Percentiles rank a stretch among this genome's conserved stretches.
phyloP scores from a whole-genome alignment of 2,888 invertebrate species.

The Diarsia dahlii region DNA sequence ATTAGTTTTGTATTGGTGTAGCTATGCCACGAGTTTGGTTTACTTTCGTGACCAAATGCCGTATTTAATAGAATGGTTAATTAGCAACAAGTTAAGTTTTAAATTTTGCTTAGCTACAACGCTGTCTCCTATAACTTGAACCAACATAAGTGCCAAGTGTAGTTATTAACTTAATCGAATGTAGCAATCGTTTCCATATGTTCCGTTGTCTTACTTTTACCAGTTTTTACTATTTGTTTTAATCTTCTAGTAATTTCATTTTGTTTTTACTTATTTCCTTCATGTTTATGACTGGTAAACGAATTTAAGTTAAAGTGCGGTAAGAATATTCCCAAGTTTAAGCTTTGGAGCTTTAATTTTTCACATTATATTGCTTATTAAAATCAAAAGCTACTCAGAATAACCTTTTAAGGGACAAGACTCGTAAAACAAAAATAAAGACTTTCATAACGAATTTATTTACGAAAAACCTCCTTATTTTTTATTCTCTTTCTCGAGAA shows the following conservation, averaged over 20 bases:
- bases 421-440: conserved; percentile 38
- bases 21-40: conserved; percentile 22
- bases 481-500: conserved; percentile 41
- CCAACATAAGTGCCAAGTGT: conserved; percentile 68
- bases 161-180: conserved; percentile 78
- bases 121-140: conserved; percentile 56
- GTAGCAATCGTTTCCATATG: conserved; percentile 77
- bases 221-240: conserved; percentile 56
- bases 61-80: background rate
- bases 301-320: background rate
- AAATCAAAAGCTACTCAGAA: conserved; percentile 4
- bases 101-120: background rate
- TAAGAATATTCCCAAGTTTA: background rate
- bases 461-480: conserved; percentile 44
- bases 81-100: background rate
- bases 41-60: background rate
- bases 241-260: conserved; percentile 12
- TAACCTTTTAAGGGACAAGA: conserved; percentile 24
- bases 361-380: conserved; percentile 10
- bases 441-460: conserved; percentile 39
- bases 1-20: background rate
- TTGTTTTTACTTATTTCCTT: conserved; percentile 26
- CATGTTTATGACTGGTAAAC: background rate
- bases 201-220: conserved; percentile 71
- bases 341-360: background rate